phyloP scores from a whole-genome alignment of 2,113 vertebrate species.

The Aegypius monachus region DNA sequence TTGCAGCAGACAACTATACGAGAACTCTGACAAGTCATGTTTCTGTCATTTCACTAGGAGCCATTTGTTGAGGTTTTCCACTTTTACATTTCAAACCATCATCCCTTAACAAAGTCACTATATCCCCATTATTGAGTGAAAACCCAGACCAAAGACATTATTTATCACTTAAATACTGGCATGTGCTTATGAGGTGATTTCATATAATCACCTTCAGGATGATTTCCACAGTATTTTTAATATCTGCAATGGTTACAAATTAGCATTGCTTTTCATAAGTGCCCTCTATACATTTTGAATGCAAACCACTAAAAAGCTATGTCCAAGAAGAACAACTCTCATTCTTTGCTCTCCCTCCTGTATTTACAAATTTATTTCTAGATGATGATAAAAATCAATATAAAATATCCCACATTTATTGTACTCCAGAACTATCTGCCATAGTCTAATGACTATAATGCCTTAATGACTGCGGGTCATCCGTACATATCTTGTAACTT shows the following conservation, averaged over 20 bases:
- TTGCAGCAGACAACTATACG: background rate
- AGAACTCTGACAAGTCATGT: background rate
- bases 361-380: background rate
- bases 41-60: background rate
- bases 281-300: background rate
- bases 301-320: background rate
- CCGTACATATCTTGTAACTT: background rate
- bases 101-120: background rate
- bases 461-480: background rate
- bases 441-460: background rate
- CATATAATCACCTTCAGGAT: background rate
- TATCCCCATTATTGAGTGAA: background rate
- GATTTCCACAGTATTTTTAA: background rate
- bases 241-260: background rate
- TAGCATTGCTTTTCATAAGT: background rate
- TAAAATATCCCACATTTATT: background rate
- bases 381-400: background rate
- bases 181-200: background rate
- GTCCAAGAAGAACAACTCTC: background rate
- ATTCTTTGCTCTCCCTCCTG: background rate
- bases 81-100: background rate
- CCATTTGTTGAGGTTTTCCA: background rate
- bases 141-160: background rate
- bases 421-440: background rate
- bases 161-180: background rate